Evolutionary conservation across 2,113 vertebrate genomes (phyloP), one percentile per base, ranked within the genome.

Genomic region (Campylomormyrus numenius): DNA sequence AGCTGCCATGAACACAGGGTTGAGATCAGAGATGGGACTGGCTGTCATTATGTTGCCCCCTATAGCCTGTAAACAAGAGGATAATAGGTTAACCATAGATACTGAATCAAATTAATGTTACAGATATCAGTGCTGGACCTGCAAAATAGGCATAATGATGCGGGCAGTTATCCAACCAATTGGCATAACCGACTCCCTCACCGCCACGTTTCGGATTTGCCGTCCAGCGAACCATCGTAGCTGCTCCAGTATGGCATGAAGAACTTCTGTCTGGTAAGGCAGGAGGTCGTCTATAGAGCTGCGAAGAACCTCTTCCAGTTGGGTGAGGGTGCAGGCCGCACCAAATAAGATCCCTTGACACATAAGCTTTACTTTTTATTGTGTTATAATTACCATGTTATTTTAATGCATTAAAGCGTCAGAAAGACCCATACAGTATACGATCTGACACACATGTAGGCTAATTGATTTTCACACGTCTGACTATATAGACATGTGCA

Each of bases 11-110:
- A 99, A 96, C 19, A 99, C 96, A 0, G 98, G 98, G 93, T 99
- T 99, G 91, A 99, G 97, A 93, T 99, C 98, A 19, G 98, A 99
- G 91, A 99, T 99, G 48, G 98, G 98, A 89, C 98, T 99, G n/a
- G 98, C 98, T 0, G 97, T 99, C 96, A 99, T 98, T 93, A 99
- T 97, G 93, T 99, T 99, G 11, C 98, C 98, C 62, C 98, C 98
- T 0, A 99, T 90, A 31, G 97, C 97, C 98, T 99, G 93, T 77
- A 91, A 91, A 10, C 42, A 90, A 49, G 56, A 50, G 84, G n/a
- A 87, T 5, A 58, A 58, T 42, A 35, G 24, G 8, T 11, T 35
- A 85, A 56, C 31, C 35, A 45, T 45, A 45, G 9, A 45, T 62
- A 24, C n/a, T 11, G 11, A 3, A 62, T 31, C 85, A 31, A 35